Base-by-base conservation (phyloP, 2,797 vertebrate genomes). In the Florisuga fusca region DNA sequence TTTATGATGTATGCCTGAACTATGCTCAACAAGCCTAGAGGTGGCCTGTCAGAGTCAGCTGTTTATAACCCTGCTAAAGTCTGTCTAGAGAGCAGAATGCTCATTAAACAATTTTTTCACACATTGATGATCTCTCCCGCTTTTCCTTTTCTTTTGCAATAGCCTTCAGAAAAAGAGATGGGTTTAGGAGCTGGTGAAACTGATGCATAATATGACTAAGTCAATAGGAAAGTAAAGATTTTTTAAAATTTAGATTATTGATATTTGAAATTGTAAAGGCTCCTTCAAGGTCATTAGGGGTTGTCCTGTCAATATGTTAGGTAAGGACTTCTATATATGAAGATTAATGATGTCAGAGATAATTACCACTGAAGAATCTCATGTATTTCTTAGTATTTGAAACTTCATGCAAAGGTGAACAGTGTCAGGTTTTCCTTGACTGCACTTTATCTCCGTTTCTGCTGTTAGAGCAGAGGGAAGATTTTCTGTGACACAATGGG, bases 161-260 rank as follows among this genome's bases (percentile, higher is more conserved):
- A 83, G 9, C 33, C n/a, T 63, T 79, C 45, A 58, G 43, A 83
- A 76, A 80, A 66, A 78, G 38, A 89, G 71, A 93, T 15, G 12
- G 17, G 54, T 72, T 71, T 85, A 48, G 81, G 58, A 84, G 51
- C 15, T 83, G 86, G n/a, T 66, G n/a, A 41, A 81, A 81, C 69
- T 75, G 45, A 81, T 64, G 62, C 46, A 72, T 68, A 89, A 68
- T 72, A 83, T 20, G 46, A 86, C 22, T 84, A 90, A 92, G 15
- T 80, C 83, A 91, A 93, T 86, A 74, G 31, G 38, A 92, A 87
- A 84, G 58, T 91, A 94, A 96, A 90, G 91, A 88, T 90, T 95
- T 77, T 84, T 89, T 78, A 0, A 8, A 89, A 89, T 62, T 50
- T 63, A 68, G 57, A 87, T 87, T 90, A 93, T 76, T 8, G 64